Conservation (phyloP, 1,140 invertebrate species). For the Aleiodes sp. region DNA sequence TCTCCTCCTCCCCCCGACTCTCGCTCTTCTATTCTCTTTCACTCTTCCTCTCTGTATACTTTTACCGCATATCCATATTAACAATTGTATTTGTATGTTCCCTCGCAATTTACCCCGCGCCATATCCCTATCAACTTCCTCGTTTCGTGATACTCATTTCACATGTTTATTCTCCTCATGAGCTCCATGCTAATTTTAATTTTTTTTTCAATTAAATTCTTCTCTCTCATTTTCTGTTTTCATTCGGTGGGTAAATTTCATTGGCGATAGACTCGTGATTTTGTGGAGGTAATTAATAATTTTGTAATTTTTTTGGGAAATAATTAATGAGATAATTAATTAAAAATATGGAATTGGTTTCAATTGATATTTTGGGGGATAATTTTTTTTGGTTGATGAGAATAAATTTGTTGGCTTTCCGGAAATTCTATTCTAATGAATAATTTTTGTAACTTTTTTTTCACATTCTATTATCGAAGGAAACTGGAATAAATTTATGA, state of each 20-base stretch:
- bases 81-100: constrained; percentile 30
- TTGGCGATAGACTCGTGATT: background rate
- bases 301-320: background rate
- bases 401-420: background rate
- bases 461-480: too few relatives aligned
- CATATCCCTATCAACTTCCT: constrained; percentile 18
- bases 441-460: too few relatives aligned
- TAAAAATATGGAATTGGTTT: background rate
- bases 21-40: background rate
- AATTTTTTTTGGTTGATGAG: background rate
- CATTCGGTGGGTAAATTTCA: background rate
- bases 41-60: background rate
- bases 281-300: background rate
- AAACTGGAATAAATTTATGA: too few relatives aligned
- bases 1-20: background rate
- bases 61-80: constrained; percentile 6
- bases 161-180: constrained; percentile 17
- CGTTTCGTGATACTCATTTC: constrained; percentile 23
- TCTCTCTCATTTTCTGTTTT: background rate
- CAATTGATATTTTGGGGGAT: background rate
- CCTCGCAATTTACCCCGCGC: constrained; percentile 29
- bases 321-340: background rate
- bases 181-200: too few relatives aligned
- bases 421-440: too few relatives aligned
- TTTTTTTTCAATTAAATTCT: background rate